Evolutionary conservation across 2,888 invertebrate genomes (phyloP).

Genomic region (Spodoptera picta): DNA sequence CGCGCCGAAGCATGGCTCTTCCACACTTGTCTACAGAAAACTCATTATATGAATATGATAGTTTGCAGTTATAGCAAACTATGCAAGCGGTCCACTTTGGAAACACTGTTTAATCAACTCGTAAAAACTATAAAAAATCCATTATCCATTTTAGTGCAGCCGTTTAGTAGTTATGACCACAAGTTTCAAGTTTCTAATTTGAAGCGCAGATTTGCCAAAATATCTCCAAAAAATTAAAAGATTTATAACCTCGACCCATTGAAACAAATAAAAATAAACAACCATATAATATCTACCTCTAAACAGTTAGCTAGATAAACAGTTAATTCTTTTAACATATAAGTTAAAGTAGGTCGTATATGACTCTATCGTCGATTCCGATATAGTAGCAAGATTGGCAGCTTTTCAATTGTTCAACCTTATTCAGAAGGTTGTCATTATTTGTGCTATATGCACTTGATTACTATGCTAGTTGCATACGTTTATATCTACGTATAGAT

Average conservation of each 20-base stretch:
- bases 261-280: slow-evolving; percentile 14
- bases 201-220: background rate
- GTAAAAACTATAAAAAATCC: too few relatives aligned
- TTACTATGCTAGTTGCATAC: slow-evolving; percentile 14
- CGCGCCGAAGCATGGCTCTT: too few relatives aligned
- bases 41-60: too few relatives aligned
- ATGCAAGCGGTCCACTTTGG: too few relatives aligned
- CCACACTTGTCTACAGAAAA: too few relatives aligned
- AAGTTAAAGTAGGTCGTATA: slow-evolving; percentile 45
- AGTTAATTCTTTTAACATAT: slow-evolving; percentile 36
- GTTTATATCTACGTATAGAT: too few relatives aligned
- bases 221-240: background rate
- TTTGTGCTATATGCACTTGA: slow-evolving; percentile 12
- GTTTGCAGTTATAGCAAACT: too few relatives aligned
- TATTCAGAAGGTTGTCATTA: slow-evolving; percentile 37
- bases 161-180: too few relatives aligned
- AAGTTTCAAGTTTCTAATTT: too few relatives aligned
- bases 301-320: slow-evolving; percentile 47
- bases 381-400: slow-evolving; percentile 52
- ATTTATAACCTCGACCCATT: slow-evolving; percentile 24
- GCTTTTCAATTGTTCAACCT: slow-evolving; percentile 45
- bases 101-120: too few relatives aligned
- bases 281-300: slow-evolving; percentile 2
- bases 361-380: slow-evolving; percentile 31
- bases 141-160: too few relatives aligned